These are phyloP conservation scores for Invenusta paracnida DNA, from an alignment of 2,888 invertebrate genomes.

Conservation along the genomic window DNA sequence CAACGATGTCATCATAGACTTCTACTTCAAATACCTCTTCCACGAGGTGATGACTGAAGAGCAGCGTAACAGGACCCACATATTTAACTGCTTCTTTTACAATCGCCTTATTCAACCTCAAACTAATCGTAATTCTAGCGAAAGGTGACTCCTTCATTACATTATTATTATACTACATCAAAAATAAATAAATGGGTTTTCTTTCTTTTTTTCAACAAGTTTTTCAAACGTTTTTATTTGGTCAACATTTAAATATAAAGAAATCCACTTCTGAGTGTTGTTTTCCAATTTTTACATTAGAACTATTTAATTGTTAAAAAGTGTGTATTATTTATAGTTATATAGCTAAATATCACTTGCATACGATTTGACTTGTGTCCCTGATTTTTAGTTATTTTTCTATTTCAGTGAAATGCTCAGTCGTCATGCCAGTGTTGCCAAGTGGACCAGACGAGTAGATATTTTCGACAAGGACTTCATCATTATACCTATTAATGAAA, in stretches of 20 bases:
- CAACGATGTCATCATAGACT: constrained; percentile 95
- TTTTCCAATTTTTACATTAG: no score
- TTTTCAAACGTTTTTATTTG: no score
- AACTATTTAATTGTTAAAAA: no score
- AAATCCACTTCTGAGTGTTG: no score
- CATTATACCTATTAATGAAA: constrained; percentile 93
- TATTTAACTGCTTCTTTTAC: constrained; percentile 42
- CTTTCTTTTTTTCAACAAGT: neutral
- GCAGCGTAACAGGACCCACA: constrained; percentile 19
- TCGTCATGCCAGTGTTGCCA: constrained; percentile 81
- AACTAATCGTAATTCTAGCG: neutral
- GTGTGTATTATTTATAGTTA: no score
- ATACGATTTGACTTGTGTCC: no score
- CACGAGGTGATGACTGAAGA: constrained; percentile 25
- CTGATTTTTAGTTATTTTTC: no score
- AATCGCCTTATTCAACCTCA: neutral
- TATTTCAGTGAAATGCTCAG: constrained; percentile 60
- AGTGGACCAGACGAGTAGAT: constrained; percentile 93
- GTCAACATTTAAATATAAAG: no score
- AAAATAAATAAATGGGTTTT: neutral
- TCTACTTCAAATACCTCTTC: constrained; percentile 72
- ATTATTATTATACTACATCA: neutral
- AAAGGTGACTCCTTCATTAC: neutral
- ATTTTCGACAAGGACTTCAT: constrained; percentile 92
- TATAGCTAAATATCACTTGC: no score